phyloP scores from a whole-genome alignment of 2,888 invertebrate species.

The Pomacea canaliculata region DNA sequence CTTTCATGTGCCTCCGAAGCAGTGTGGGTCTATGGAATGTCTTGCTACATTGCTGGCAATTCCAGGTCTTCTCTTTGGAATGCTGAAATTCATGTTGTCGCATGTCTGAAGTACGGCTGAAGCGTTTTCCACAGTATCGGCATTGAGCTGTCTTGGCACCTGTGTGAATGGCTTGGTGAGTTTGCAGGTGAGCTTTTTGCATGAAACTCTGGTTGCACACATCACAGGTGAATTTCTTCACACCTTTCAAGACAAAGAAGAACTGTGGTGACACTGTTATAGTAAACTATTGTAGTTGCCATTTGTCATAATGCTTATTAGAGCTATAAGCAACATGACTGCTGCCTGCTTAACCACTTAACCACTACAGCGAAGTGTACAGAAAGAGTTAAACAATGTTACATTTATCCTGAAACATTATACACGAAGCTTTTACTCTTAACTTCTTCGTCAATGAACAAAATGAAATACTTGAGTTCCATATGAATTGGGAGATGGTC shows the following conservation, averaged over 20 bases:
- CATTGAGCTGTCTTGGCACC: slow-evolving; percentile 56
- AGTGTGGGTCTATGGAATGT: slow-evolving; percentile 57
- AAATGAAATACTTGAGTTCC: neutral
- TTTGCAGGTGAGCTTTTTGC: slow-evolving; percentile 63
- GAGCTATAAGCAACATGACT: too few species aligned
- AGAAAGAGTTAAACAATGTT: too few species aligned
- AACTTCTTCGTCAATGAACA: neutral
- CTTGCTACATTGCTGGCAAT: slow-evolving; percentile 54
- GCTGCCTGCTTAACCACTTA: neutral
- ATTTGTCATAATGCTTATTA: too few species aligned
- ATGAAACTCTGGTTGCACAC: slow-evolving; percentile 55
- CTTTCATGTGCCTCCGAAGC: slow-evolving; percentile 57
- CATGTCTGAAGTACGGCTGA: slow-evolving; percentile 55
- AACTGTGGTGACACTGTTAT: neutral
- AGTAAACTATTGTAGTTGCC: too few species aligned
- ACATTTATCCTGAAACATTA: too few species aligned
- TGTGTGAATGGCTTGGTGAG: slow-evolving; percentile 58
- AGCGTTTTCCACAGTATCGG: slow-evolving; percentile 55
- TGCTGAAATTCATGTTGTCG: slow-evolving; percentile 59
- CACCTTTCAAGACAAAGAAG: slow-evolving; percentile 38
- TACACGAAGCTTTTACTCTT: too few species aligned
- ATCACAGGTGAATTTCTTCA: slow-evolving; percentile 53
- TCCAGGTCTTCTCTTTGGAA: slow-evolving; percentile 52
- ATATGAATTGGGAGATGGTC: too few species aligned
- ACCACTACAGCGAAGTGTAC: neutral